Evolutionary conservation across 2,888 invertebrate genomes (phyloP).

Genomic region (Ptilodon capucinus): DNA sequence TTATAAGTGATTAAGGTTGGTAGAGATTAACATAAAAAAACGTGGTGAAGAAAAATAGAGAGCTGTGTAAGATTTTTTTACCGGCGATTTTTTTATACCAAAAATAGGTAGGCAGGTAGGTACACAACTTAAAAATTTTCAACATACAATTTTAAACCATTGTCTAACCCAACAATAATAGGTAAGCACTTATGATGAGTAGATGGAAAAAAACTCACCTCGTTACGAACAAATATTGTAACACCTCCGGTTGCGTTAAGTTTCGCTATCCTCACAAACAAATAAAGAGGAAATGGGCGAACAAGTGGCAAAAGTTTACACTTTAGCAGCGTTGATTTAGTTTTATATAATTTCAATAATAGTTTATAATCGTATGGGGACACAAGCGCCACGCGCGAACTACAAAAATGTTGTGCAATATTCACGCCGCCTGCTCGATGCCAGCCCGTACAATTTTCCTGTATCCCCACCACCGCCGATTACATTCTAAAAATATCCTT

Average conservation of each 20-base stretch:
- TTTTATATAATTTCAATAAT: slow-evolving; percentile 13
- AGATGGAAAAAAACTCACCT: slow-evolving; percentile 39
- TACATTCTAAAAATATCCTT: slow-evolving; percentile 74
- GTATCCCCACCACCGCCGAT: slow-evolving; percentile 59
- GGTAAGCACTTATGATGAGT: neutral
- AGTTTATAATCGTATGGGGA: slow-evolving; percentile 17
- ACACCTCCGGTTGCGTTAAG: slow-evolving; percentile 41
- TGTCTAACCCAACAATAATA: too few relatives aligned
- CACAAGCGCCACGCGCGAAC: slow-evolving; percentile 53
- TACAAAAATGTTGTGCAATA: slow-evolving; percentile 75
- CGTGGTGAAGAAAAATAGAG: too few relatives aligned
- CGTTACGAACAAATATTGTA: slow-evolving; percentile 56
- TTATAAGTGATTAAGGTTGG: too few relatives aligned
- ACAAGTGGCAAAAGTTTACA: neutral
- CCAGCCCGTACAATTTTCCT: slow-evolving; percentile 65
- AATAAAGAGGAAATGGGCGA: slow-evolving; percentile 30
- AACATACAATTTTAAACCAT: too few relatives aligned
- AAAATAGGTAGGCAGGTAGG: too few relatives aligned
- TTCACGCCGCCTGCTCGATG: slow-evolving; percentile 36
- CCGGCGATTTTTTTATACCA: too few relatives aligned
- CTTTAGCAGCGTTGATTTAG: slow-evolving; percentile 7
- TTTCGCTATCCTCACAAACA: slow-evolving; percentile 36
- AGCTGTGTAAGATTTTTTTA: too few relatives aligned
- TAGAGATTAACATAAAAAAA: too few relatives aligned
- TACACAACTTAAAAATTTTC: neutral